Evolutionary conservation across 2,888 invertebrate genomes (phyloP).

Genomic region (Ecliptopera silaceata): DNA sequence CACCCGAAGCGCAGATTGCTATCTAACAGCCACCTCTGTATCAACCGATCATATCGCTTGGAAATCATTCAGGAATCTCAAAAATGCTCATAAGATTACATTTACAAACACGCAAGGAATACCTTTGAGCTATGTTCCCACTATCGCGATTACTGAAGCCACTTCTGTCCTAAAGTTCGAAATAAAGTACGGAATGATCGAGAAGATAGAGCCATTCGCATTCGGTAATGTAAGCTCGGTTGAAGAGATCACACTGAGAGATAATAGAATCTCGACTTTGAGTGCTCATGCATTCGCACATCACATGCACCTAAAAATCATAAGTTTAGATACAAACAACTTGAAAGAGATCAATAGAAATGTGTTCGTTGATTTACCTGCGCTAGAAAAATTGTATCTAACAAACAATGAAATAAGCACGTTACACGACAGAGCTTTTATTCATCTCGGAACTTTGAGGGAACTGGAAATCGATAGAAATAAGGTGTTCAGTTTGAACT

Average conservation of each 20-base stretch:
- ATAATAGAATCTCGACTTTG: constrained; percentile 86
- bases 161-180: constrained; percentile 81
- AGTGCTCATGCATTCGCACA: constrained; percentile 87
- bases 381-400: constrained; percentile 87
- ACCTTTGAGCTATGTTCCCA: constrained; percentile 86
- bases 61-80: constrained; percentile 85
- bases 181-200: constrained; percentile 87
- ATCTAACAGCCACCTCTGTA: constrained; percentile 84
- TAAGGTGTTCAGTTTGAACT: constrained; percentile 87
- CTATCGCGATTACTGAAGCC: constrained; percentile 83
- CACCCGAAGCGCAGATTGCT: constrained; percentile 87
- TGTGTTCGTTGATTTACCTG: constrained; percentile 88
- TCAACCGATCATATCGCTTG: constrained; percentile 84
- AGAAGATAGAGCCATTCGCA: constrained; percentile 85
- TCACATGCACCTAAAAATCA: constrained; percentile 83
- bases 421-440: constrained; percentile 93
- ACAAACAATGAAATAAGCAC: constrained; percentile 93
- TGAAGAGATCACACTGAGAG: constrained; percentile 85
- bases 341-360: constrained; percentile 88
- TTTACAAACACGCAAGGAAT: constrained; percentile 86
- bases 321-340: constrained; percentile 88
- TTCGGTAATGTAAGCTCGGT: constrained; percentile 87
- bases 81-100: constrained; percentile 84
- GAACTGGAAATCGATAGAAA: constrained; percentile 91
- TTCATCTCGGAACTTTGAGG: constrained; percentile 85